Evolutionary conservation across 2,888 invertebrate genomes (phyloP).

Genomic region (Pseudolycoriella hygida): DNA sequence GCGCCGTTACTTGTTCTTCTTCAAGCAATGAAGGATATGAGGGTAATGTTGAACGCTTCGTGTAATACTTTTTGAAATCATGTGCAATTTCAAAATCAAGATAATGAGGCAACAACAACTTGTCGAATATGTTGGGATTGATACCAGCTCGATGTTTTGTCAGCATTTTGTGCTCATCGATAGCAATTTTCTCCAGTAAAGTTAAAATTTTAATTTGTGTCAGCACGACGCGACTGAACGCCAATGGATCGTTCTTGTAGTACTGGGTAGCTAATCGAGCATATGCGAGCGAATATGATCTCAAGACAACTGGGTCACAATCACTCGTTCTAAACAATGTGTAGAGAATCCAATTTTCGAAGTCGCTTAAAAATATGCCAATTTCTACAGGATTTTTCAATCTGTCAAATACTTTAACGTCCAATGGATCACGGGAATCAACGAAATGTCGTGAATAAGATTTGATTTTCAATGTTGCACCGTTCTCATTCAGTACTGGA

Average conservation of each 20-base stretch:
- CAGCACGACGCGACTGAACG: background rate
- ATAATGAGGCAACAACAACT: background rate
- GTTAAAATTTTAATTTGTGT: background rate
- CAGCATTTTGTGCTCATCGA: background rate
- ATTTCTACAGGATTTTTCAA: no score
- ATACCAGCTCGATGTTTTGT: background rate
- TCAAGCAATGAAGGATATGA: background rate
- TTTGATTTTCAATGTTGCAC: no score
- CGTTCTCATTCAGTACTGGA: no score
- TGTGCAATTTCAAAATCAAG: background rate
- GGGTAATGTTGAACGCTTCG: background rate
- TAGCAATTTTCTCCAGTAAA: background rate
- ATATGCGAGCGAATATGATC: no score
- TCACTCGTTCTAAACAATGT: no score
- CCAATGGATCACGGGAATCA: no score
- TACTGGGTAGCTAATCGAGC: background rate
- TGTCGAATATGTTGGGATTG: background rate
- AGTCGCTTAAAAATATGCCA: no score
- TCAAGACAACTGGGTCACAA: no score
- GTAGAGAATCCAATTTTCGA: no score
- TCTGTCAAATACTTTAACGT: no score
- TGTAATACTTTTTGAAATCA: background rate
- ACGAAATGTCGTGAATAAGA: no score
- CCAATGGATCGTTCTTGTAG: background rate
- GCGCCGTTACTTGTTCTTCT: background rate